Evolutionary conservation across 2,113 vertebrate genomes (phyloP).

Genomic region (Antechinus flavipes): DNA sequence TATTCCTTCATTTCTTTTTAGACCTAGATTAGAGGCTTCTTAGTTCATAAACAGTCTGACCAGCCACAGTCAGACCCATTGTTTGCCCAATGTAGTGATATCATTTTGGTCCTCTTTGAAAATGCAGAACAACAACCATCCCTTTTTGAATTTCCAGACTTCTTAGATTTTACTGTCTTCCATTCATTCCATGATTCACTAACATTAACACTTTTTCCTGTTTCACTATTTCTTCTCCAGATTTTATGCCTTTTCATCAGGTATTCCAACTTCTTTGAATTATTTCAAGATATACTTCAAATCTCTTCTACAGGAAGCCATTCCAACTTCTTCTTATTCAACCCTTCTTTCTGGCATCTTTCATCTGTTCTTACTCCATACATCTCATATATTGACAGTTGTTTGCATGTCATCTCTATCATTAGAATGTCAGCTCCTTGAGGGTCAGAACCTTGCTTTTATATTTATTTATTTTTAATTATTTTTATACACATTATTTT

Average conservation of each 20-base stretch:
- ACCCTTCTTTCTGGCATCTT: neutral
- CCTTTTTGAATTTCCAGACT: neutral
- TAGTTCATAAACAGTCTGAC: neutral
- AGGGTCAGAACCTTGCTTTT: neutral
- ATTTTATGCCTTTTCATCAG: neutral
- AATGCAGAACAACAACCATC: neutral
- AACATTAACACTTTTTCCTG: neutral
- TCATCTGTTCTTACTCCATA: neutral
- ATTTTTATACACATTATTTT: too few relatives aligned
- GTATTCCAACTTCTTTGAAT: neutral
- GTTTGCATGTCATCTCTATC: neutral
- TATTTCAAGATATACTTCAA: neutral
- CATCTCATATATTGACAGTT: neutral
- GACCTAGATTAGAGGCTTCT: neutral
- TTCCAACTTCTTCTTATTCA: neutral
- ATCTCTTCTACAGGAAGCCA: neutral
- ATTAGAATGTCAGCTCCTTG: neutral
- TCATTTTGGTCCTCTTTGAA: neutral
- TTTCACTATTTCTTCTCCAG: neutral
- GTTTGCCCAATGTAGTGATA: neutral
- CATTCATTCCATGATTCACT: neutral
- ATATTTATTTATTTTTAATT: neutral
- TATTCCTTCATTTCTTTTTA: neutral
- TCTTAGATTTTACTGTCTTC: neutral
- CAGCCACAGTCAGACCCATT: neutral